Evolutionary conservation across 2,888 invertebrate species (phyloP).

Genomic region (Drosophila limbata): DNA sequence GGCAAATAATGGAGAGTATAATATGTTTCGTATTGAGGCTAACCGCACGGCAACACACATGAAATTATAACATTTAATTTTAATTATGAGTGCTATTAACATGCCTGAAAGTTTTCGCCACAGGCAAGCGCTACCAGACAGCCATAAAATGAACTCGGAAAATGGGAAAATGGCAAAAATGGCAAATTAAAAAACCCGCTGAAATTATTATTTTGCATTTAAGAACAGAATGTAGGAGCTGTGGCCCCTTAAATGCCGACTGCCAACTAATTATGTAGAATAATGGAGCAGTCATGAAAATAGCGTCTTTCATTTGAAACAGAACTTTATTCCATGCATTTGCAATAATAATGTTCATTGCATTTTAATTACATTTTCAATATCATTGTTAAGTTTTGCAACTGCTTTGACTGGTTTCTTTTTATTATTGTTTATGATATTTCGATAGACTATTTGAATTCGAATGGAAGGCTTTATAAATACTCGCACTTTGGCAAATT

Average conservation of each 20-base stretch:
- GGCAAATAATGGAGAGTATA: slow-evolving; percentile 14
- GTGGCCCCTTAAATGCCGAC: slow-evolving; percentile 45
- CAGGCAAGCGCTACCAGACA: slow-evolving; percentile 54
- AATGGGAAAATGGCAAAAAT: slow-evolving; percentile 31
- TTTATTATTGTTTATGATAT: slow-evolving; percentile 13
- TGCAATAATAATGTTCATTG: slow-evolving; percentile 15
- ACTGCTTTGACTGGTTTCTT: not conserved
- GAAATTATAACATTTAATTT: slow-evolving; percentile 76
- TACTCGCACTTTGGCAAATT: slow-evolving; percentile 25
- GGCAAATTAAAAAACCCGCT: slow-evolving; percentile 31
- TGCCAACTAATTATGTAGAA: slow-evolving; percentile 66
- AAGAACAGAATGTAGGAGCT: slow-evolving; percentile 42
- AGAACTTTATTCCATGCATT: slow-evolving; percentile 14
- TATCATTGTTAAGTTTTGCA: not conserved
- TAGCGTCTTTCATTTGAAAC: not conserved
- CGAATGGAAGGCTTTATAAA: not conserved
- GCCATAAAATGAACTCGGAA: slow-evolving; percentile 54
- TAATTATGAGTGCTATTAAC: slow-evolving; percentile 78
- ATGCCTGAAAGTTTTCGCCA: slow-evolving; percentile 68
- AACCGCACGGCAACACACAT: slow-evolving; percentile 67
- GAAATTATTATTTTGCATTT: slow-evolving; percentile 73
- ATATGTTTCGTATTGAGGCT: slow-evolving; percentile 35
- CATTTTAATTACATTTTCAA: slow-evolving; percentile 5
- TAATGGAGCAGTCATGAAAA: slow-evolving; percentile 55
- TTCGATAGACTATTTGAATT: slow-evolving; percentile 1